These are phyloP conservation scores for Bellardia bayeri DNA, from an alignment of 2,888 invertebrate genomes.

Conservation along the genomic window DNA sequence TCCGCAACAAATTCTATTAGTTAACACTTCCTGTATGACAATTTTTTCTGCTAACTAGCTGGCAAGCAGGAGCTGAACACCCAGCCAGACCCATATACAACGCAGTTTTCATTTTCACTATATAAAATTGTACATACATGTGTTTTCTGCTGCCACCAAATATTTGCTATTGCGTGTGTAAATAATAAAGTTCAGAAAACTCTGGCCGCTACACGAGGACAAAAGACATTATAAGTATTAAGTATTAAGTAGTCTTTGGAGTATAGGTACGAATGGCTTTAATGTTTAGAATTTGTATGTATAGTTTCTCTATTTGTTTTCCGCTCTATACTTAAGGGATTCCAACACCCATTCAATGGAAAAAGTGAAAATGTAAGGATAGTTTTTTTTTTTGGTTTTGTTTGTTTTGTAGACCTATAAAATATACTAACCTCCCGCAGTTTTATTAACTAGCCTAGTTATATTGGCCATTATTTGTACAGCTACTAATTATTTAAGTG, in stretches of 20 bases:
- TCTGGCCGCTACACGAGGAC: neutral
- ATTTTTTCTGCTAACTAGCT: conserved; percentile 10
- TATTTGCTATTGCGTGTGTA: conserved; percentile 24
- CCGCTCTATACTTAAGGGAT: neutral
- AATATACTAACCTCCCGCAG: neutral
- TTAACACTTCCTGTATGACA: conserved; percentile 58
- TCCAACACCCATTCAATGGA: neutral
- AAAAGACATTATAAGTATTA: too few relatives aligned
- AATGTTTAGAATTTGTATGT: neutral
- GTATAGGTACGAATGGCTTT: neutral
- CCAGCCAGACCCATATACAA: neutral
- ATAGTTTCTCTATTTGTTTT: neutral
- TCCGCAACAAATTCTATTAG: conserved; percentile 62
- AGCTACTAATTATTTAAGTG: conserved; percentile 4
- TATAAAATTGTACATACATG: too few relatives aligned
- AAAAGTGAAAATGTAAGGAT: neutral
- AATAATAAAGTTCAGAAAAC: conserved; percentile 21
- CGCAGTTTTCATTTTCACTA: neutral
- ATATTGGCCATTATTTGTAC: neutral
- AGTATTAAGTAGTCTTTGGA: neutral
- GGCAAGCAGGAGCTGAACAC: neutral
- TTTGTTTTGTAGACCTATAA: conserved; percentile 6
- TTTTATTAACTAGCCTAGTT: neutral
- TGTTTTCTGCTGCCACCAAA: neutral
- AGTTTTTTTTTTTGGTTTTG: neutral